Percentiles rank a stretch among this genome's conserved stretches.
These are phyloP conservation scores for Thymelicus lineola DNA, from an alignment of 2,888 invertebrate genomes.

Conservation along the genomic window DNA sequence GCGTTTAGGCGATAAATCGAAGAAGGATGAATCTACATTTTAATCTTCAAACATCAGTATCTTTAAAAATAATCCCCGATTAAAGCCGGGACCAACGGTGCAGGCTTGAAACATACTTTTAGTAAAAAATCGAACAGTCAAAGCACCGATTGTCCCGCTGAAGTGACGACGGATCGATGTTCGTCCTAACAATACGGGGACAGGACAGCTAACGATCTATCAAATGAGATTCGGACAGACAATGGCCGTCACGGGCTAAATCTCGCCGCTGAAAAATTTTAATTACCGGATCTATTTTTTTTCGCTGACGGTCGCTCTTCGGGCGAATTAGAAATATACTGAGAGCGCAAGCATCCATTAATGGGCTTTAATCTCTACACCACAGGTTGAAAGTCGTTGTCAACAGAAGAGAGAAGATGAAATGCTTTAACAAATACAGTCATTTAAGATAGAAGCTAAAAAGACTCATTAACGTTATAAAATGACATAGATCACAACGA, in stretches of 20 bases:
- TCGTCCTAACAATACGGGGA: constrained; percentile 7
- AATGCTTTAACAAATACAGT: too few species aligned
- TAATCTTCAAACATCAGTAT: too few species aligned
- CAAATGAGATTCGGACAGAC: constrained; percentile 9
- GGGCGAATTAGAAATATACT: background rate
- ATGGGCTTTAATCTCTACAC: background rate
- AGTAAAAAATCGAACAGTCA: constrained; percentile 10
- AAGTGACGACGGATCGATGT: background rate
- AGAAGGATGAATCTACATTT: too few species aligned
- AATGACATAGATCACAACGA: too few species aligned
- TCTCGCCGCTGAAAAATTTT: constrained; percentile 8
- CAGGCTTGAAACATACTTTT: background rate
- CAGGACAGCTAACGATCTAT: constrained; percentile 8
- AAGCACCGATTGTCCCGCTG: constrained; percentile 6
- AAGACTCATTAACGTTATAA: too few species aligned
- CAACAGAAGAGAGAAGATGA: too few species aligned
- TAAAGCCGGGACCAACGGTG: background rate
- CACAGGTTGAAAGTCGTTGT: too few species aligned
- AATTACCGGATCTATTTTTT: background rate
- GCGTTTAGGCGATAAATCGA: too few species aligned
- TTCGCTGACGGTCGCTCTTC: background rate
- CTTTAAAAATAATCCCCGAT: too few species aligned
- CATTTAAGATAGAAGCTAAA: too few species aligned
- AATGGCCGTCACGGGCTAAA: constrained; percentile 1
- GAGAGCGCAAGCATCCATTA: background rate